phyloP scores from a whole-genome alignment of 2,888 invertebrate genomes.

The Drosophila quasianomalipes region DNA sequence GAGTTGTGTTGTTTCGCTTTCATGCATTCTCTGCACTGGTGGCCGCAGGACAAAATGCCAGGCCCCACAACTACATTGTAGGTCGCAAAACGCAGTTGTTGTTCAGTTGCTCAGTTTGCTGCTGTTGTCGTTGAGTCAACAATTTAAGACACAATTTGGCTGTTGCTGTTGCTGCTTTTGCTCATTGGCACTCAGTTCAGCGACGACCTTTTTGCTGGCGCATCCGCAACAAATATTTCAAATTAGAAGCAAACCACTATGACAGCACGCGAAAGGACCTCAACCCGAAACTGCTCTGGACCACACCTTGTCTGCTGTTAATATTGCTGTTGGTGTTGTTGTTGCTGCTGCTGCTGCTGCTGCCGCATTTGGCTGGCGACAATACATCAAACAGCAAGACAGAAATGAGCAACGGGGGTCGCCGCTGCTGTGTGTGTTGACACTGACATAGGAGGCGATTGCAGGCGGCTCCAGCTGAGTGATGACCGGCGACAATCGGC shows the following conservation, averaged over 20 bases:
- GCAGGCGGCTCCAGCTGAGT: conserved; percentile 68
- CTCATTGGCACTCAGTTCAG: conserved; percentile 71
- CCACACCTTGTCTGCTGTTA: conserved; percentile 62
- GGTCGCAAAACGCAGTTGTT: conserved; percentile 40
- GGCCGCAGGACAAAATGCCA: conserved; percentile 76
- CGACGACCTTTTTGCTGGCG: conserved; percentile 30
- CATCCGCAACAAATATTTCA: conserved; percentile 69
- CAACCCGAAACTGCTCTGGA: conserved; percentile 42
- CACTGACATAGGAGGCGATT: conserved; percentile 71
- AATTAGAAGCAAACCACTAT: conserved; percentile 69
- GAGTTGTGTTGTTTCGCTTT: conserved; percentile 27
- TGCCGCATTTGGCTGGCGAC: conserved; percentile 58
- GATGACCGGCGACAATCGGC: conserved; percentile 79
- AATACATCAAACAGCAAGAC: conserved; percentile 81
- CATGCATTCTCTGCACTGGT: conserved; percentile 63
- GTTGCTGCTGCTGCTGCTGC: conserved; percentile 28
- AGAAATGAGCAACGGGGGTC: conserved; percentile 70
- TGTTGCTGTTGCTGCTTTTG: conserved; percentile 32
- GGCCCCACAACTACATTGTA: conserved; percentile 40
- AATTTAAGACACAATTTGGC: conserved; percentile 49
- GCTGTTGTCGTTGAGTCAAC: conserved; percentile 61
- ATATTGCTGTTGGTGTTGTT: conserved; percentile 11
- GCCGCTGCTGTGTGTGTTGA: conserved; percentile 62
- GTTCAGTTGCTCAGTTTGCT: conserved; percentile 19
- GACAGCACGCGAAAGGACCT: conserved; percentile 67